These are phyloP conservation scores for Disparrhopalites patrizii DNA, from an alignment of 2,888 invertebrate genomes.

Conservation along the genomic window DNA sequence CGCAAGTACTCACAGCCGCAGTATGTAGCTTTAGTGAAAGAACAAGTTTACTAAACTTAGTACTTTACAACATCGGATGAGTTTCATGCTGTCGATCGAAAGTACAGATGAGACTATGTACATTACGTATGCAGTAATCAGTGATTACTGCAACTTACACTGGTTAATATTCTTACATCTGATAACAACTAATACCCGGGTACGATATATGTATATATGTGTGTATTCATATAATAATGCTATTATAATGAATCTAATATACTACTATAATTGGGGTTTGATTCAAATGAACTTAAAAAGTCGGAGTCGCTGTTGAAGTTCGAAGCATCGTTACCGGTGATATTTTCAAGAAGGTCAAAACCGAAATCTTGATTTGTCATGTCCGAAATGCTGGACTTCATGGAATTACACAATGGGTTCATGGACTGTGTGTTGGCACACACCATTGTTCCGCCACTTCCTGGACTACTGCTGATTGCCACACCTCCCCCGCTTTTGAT, in stretches of 20 bases:
- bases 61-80: too few relatives aligned
- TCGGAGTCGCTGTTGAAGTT: conserved; percentile 27
- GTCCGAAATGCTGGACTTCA: conserved; percentile 20
- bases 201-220: too few relatives aligned
- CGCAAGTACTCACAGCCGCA: too few relatives aligned
- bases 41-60: too few relatives aligned
- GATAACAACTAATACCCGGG: too few relatives aligned
- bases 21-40: too few relatives aligned
- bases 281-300: conserved; percentile 36
- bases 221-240: too few relatives aligned
- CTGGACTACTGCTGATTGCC: conserved; percentile 23
- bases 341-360: conserved; percentile 38
- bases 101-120: too few relatives aligned
- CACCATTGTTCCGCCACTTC: conserved; percentile 27
- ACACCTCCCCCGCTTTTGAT: conserved; percentile 23
- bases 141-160: too few relatives aligned
- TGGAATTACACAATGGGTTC: conserved; percentile 22
- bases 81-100: too few relatives aligned
- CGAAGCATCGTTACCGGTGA: conserved; percentile 28
- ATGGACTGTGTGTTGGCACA: conserved; percentile 22
- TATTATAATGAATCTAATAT: conserved; percentile 39
- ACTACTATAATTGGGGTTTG: conserved; percentile 34
- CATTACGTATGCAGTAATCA: too few relatives aligned
- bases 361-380: conserved; percentile 31
- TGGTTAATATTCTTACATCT: too few relatives aligned